Base-by-base conservation (phyloP, 2,797 vertebrate genomes). In the Garrulus glandarius region DNA sequence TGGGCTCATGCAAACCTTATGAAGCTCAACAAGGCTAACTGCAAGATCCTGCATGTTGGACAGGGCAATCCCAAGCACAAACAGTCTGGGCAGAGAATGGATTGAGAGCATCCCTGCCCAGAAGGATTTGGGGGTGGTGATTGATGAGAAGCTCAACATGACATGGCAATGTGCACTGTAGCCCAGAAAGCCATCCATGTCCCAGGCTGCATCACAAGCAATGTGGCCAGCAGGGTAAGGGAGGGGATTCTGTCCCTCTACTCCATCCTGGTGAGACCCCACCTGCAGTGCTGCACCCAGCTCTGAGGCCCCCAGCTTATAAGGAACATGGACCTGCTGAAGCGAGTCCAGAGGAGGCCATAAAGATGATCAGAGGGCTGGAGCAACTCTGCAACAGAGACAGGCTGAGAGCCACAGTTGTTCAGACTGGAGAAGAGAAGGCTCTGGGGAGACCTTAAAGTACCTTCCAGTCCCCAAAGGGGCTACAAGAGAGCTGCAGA, bases 321-420 rank as follows among this genome's bases (percentile, higher is more conserved):
- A 15, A 23, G 29, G 32, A 41, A 61, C 22, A 60, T 1, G 22
- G 47, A 39, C 10, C 23, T 44, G 52, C 68, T 74, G 52, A 18
- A 75, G 10, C 0, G 0, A 74, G 24, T 5, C 11, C 69, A 75
- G 41, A 46, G 17, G 12, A 53, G 47, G 15, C 43, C 1, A 4
- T 3, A 36, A 19, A 24, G 32, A 3, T 10, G 26, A 32, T 47
- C 21, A 41, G 34, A 74, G 39, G 47, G 39, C 30, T 74, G 53
- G 5, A 60, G 47, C 30, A 68, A 11, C 41, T 47, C 77, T 43
- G 22, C 55, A 27, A 3, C 5, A 21, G 26, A 30, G 24, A 74
- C 10, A 13, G 27, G 8, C 59, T 20, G 34, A 29, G 32, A 68
- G 32, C 6, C 12, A 30, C 10, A 19, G 32, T 3, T 56, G 36